Evolutionary conservation across 1,140 invertebrate genomes (phyloP).

Genomic region (Cheumatopsyche charites): DNA sequence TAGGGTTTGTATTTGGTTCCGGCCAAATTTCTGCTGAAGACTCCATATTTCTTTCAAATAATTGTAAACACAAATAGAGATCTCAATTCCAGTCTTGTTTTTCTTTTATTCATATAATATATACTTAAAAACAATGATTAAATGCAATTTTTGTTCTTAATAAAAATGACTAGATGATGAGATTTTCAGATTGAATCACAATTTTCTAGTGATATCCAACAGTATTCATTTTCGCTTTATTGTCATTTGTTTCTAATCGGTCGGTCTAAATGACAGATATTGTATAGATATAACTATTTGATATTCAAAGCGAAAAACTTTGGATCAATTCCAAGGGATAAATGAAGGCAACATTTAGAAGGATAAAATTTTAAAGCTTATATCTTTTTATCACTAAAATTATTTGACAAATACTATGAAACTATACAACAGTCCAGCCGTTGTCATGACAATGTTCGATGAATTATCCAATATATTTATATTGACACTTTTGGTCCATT

Average conservation of each 20-base stretch:
- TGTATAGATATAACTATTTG: conserved; percentile 19
- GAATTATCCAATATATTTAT: not conserved
- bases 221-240: conserved; percentile 25
- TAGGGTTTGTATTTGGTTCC: conserved; percentile 21
- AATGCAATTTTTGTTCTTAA: conserved; percentile 26
- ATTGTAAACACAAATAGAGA: conserved; percentile 22
- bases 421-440: conserved; percentile 24
- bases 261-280: conserved; percentile 7
- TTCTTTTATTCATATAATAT: conserved; percentile 1
- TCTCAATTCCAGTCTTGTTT: conserved; percentile 17
- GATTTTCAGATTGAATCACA: conserved; percentile 2
- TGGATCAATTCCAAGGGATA: conserved; percentile 40
- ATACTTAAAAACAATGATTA: conserved; percentile 20
- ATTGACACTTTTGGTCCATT: not conserved
- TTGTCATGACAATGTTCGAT: conserved; percentile 5
- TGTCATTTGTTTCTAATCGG: conserved; percentile 12
- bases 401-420: not conserved
- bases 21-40: conserved; percentile 20
- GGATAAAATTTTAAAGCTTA: conserved; percentile 41
- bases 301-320: conserved; percentile 33
- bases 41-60: conserved; percentile 17
- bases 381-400: conserved; percentile 24
- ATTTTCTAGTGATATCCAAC: conserved; percentile 6
- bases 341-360: conserved; percentile 44
- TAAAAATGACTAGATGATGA: conserved; percentile 37